These are phyloP conservation scores for Calidris pygmaea DNA, from an alignment of 2,113 vertebrate species.

Conservation along the genomic window DNA sequence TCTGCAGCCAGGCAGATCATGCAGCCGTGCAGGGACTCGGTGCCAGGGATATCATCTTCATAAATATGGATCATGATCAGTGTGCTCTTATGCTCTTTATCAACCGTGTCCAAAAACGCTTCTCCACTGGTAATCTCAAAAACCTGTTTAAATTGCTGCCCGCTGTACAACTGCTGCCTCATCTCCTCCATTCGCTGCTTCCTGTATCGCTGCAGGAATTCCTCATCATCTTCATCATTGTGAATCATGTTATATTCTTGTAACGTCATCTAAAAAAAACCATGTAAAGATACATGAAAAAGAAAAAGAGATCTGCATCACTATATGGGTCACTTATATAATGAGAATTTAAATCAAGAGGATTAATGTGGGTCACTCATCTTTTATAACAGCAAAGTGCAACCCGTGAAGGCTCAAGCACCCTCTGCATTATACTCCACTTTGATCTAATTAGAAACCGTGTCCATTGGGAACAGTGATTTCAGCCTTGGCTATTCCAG, in stretches of 20 bases:
- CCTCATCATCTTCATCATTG: slow-evolving; percentile 86
- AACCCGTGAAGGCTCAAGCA: not conserved
- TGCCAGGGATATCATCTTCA: slow-evolving; percentile 85
- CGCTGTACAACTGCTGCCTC: slow-evolving; percentile 86
- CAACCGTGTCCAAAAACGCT: slow-evolving; percentile 90
- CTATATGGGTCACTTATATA: not conserved
- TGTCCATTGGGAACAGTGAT: not conserved
- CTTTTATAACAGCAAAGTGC: not conserved
- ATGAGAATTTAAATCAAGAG: not conserved
- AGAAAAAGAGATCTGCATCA: not conserved
- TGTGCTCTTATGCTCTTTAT: slow-evolving; percentile 88
- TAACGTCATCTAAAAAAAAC: slow-evolving; percentile 82
- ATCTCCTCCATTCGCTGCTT: slow-evolving; percentile 96
- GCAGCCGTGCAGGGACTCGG: slow-evolving; percentile 91
- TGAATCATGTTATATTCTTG: slow-evolving; percentile 88
- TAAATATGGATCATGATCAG: slow-evolving; percentile 95
- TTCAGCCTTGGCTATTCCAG: not conserved
- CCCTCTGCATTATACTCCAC: not conserved
- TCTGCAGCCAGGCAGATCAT: slow-evolving; percentile 92
- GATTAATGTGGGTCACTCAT: slow-evolving; percentile 29
- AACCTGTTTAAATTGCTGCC: slow-evolving; percentile 87
- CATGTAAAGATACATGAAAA: not conserved
- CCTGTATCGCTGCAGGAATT: slow-evolving; percentile 93
- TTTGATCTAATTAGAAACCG: slow-evolving; percentile 10
- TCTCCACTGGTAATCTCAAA: slow-evolving; percentile 87